Evolutionary conservation across 1,140 invertebrate genomes (phyloP), one percentile per base, ranked within the genome.

Genomic region (Adelges cooleyi): DNA sequence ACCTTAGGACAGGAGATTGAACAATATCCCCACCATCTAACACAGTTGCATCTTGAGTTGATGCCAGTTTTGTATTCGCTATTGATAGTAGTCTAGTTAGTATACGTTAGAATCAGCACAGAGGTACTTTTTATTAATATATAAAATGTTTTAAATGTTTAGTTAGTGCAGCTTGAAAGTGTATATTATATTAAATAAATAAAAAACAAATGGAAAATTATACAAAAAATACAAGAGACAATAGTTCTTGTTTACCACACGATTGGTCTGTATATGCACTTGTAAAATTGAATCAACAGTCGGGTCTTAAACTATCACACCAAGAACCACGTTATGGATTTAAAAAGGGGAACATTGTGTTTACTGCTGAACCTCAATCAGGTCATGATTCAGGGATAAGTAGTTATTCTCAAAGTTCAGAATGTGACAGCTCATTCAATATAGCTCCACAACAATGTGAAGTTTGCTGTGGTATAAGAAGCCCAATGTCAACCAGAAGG

Each of bases 401-500:
- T 4, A 65, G 20, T 65, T 50, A 46, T 36, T 74, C 75, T 0
- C 74, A 73, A 50, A 74, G 75, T 38, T 72, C 77, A 5, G 70
- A 75, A 4, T 86, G 83, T 67, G 81, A 78, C 49, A 86, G 84
- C 72, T 85, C 84, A 0, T 86, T 82, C 69, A 86, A 80, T 69
- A 71, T 83, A 51, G 18, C n/a, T 42, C 44, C 65, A 25, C 36
- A 66, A 33, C 36, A 66, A 33, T 69, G 68, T 50, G 68, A 69
- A 46, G 62, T 69, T 22, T 69, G 68, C 40, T 56, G 56, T 44
- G 68, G 66, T 54, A 65, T 69, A 23, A 54, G 66, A 29, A 69
- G 69, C 23, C 69, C 70, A 11, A 68, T 67, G n/a, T 65, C 66
- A 44, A 65, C 72, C 8, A 69, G 73, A 2, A 70, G 72, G 54